Percentiles rank a stretch among this genome's conserved stretches.
phyloP scores from a whole-genome alignment of 2,113 vertebrate genomes.

The Trinectes maculatus region DNA sequence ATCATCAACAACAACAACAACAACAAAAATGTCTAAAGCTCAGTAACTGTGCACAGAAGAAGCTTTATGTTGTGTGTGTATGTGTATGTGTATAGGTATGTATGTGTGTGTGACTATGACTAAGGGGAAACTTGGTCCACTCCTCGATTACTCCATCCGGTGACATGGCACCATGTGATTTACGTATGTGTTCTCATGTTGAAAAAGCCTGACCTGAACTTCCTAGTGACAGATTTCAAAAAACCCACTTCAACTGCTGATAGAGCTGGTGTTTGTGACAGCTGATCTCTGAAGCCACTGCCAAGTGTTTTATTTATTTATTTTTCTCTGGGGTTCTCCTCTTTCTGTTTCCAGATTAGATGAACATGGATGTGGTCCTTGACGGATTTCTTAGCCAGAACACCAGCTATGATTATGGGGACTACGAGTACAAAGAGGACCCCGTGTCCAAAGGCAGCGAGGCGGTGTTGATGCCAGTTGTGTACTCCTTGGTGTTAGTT shows the following conservation, averaged over 20 bases:
- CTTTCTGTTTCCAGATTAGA: conserved; percentile 45
- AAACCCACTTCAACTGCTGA: background rate
- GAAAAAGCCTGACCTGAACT: conserved; percentile 6
- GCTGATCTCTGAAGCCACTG: background rate
- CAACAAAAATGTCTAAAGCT: too few species aligned
- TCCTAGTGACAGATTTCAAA: conserved; percentile 14
- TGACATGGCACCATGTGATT: conserved; percentile 66
- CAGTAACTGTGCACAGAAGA: background rate
- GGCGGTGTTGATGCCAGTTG: conserved; percentile 63
- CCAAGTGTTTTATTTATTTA: conserved; percentile 8
- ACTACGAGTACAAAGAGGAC: conserved; percentile 38
- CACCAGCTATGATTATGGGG: conserved; percentile 20
- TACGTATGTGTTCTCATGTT: background rate
- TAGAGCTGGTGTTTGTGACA: background rate
- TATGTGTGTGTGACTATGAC: background rate
- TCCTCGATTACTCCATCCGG: conserved; percentile 54
- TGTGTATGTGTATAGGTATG: background rate
- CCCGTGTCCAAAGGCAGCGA: conserved; percentile 7
- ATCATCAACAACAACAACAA: too few species aligned
- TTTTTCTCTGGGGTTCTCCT: background rate
- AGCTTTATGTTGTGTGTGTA: background rate
- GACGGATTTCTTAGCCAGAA: conserved; percentile 65
- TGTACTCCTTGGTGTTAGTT: conserved; percentile 77
- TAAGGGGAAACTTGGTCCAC: conserved; percentile 10
- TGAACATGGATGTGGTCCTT: conserved; percentile 30